A percentile compares a stretch with the other conserved stretches of the same genome.
phyloP scores from a whole-genome alignment of 2,888 invertebrate genomes.

The Drosophila mettleri region DNA sequence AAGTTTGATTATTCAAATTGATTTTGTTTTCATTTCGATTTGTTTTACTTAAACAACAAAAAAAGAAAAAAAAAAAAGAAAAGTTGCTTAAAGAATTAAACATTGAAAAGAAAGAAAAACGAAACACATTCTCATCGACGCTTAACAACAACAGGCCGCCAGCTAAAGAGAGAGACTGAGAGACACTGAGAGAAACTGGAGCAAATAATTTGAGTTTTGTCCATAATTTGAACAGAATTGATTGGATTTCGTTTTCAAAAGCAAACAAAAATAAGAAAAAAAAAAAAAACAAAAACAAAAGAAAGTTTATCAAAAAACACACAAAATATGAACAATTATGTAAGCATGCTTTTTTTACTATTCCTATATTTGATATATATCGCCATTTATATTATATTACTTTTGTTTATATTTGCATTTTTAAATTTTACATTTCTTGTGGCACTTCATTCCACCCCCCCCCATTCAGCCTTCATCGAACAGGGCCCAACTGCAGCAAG shows the following conservation, averaged over 20 bases:
- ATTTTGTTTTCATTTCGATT: slow-evolving; percentile 53
- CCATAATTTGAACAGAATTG: slow-evolving; percentile 73
- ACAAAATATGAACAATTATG: slow-evolving; percentile 71
- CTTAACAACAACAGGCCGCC: slow-evolving; percentile 35
- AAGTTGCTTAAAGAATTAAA: slow-evolving; percentile 58
- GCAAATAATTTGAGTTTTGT: slow-evolving; percentile 67
- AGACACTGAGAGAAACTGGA: slow-evolving; percentile 33
- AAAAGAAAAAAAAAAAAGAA: too few relatives aligned
- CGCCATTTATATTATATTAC: slow-evolving; percentile 24
- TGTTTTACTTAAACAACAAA: slow-evolving; percentile 51
- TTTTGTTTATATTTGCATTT: slow-evolving; percentile 14
- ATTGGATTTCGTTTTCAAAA: slow-evolving; percentile 83
- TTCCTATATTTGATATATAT: slow-evolving; percentile 51
- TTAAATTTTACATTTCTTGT: slow-evolving; percentile 17
- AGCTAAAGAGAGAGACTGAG: slow-evolving; percentile 37
- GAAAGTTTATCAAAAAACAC: slow-evolving; percentile 19
- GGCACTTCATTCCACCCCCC: slow-evolving; percentile 33
- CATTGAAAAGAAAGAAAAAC: background rate
- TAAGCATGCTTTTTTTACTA: slow-evolving; percentile 83
- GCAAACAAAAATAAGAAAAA: slow-evolving; percentile 53
- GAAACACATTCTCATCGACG: slow-evolving; percentile 50
- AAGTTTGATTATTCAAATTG: slow-evolving; percentile 57
- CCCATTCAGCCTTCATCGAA: slow-evolving; percentile 18
- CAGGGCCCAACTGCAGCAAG: background rate
- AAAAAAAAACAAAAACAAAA: slow-evolving; percentile 40